Percentiles rank a stretch among this genome's conserved stretches.
These are phyloP conservation scores for Leptopilina clavipes DNA, from an alignment of 1,140 invertebrate species.

Conservation along the genomic window DNA sequence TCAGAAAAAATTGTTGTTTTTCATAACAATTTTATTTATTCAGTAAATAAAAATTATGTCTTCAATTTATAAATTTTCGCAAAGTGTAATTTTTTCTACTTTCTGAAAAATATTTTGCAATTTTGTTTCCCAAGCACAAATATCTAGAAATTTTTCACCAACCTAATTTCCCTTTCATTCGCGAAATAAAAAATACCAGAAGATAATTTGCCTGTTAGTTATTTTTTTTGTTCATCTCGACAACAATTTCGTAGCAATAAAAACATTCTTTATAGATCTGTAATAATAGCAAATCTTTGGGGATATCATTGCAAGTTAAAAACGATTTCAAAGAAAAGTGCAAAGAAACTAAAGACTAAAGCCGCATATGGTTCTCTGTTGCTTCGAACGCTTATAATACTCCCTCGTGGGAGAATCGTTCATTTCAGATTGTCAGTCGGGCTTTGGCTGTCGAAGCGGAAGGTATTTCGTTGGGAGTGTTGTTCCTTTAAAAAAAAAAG, in stretches of 20 bases:
- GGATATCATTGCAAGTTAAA: not conserved
- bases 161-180: no score
- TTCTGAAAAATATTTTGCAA: no score
- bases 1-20: no score
- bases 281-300: not conserved
- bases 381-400: constrained; percentile 5
- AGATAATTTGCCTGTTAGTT: no score
- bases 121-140: no score
- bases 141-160: no score
- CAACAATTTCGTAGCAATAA: not conserved
- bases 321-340: constrained; percentile 24
- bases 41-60: no score
- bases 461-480: not conserved
- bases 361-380: constrained; percentile 18
- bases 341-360: constrained; percentile 20
- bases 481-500: not conserved
- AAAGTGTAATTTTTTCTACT: no score
- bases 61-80: no score
- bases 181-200: no score
- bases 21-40: no score
- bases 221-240: no score
- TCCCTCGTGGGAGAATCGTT: constrained; percentile 16
- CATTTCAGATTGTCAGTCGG: constrained; percentile 23
- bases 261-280: not conserved
- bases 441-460: constrained; percentile 16